phyloP scores from a whole-genome alignment of 2,797 vertebrate genomes.

The Acanthis flammea region DNA sequence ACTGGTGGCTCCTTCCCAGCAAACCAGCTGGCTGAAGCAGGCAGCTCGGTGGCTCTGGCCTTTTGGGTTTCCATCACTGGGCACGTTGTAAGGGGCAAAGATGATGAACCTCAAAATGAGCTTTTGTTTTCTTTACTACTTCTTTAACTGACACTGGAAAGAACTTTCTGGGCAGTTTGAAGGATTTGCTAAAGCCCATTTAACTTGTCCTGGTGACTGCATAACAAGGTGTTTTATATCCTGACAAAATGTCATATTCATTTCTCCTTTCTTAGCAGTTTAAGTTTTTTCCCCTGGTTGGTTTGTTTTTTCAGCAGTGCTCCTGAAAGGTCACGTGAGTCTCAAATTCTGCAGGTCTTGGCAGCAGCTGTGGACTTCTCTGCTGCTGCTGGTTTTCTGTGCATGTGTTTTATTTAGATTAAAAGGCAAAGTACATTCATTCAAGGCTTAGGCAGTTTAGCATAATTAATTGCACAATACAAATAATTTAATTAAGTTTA shows the following conservation, averaged over 20 bases:
- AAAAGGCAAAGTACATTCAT: conserved; percentile 30
- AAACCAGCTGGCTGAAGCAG: neutral
- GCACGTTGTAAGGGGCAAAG: neutral
- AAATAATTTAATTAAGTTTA: conserved; percentile 44
- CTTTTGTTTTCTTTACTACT: neutral
- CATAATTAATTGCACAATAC: conserved; percentile 51
- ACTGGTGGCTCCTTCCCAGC: neutral
- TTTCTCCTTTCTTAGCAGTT: neutral
- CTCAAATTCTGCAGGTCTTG: neutral
- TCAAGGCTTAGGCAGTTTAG: conserved; percentile 43
- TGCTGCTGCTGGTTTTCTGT: neutral
- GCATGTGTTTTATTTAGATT: conserved; percentile 27
- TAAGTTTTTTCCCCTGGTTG: neutral
- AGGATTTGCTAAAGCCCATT: neutral
- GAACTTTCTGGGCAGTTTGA: accelerated
- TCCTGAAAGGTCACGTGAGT: neutral
- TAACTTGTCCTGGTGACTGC: neutral
- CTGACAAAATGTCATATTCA: neutral
- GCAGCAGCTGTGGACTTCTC: neutral
- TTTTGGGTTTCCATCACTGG: neutral
- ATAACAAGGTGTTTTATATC: neutral
- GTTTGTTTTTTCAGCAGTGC: neutral
- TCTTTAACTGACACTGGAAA: neutral
- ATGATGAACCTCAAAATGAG: neutral
- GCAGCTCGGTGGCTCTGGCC: neutral